Percentiles rank a stretch among this genome's conserved stretches.
Evolutionary conservation across 2,113 vertebrate genomes (phyloP).

Genomic region (Nasalis larvatus): DNA sequence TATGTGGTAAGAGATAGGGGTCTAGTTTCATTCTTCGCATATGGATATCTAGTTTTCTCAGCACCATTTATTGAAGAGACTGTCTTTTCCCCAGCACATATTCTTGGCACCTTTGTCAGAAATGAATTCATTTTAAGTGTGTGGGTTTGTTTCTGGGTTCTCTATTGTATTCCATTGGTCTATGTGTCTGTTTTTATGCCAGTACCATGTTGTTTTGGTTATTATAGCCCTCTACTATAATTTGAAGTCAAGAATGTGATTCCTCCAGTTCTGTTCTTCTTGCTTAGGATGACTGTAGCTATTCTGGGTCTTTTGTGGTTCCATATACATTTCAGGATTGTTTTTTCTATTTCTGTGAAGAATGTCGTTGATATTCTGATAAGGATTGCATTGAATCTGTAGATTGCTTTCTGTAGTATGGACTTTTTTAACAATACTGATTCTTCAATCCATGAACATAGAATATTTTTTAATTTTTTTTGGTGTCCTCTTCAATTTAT

Average conservation of each 20-base stretch:
- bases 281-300: not conserved
- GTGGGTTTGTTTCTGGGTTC: not conserved
- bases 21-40: not conserved
- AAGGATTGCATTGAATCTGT: not conserved
- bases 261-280: not conserved
- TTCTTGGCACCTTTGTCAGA: not conserved
- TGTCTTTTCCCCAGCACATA: not conserved
- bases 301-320: not conserved
- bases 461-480: not conserved
- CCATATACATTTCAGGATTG: not conserved
- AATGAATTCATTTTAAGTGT: not conserved
- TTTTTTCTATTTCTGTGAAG: not conserved
- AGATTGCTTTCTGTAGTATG: not conserved
- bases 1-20: not conserved
- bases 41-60: not conserved
- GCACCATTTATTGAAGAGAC: not conserved
- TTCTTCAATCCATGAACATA: not conserved
- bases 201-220: not conserved
- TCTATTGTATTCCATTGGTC: not conserved
- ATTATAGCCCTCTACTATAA: not conserved
- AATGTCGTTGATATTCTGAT: not conserved
- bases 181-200: not conserved
- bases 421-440: not conserved
- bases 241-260: not conserved
- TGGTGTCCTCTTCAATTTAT: not conserved